Evolutionary conservation across 1,140 invertebrate species (phyloP), one percentile per base, ranked within the genome.

Genomic region (Drosophila guanche): DNA sequence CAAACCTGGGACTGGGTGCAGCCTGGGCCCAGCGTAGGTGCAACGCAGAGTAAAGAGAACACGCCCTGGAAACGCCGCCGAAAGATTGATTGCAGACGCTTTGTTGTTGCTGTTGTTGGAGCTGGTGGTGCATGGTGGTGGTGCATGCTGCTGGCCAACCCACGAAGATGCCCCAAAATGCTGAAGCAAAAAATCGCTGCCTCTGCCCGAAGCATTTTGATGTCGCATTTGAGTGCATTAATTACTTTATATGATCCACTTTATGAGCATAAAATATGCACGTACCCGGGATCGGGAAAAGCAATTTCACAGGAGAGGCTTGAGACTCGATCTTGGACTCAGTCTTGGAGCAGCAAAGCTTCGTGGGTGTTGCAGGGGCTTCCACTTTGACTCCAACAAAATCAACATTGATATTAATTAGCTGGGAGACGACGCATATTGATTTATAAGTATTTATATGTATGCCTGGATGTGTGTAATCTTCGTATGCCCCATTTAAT

Each of bases 161-260:
- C 79, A 84, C 80, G 76, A 85, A 66, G 78, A 53, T 78, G 61
- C 67, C 56, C 62, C 43, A 14, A 65, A 67, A 54, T 53, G 61
- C 40, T 65, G 46, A 54, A 20, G 16, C 16, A 65, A 63, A 66
- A 79, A 88, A 70, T 84, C 59, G 59, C 33, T 65, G 68, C 57
- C 45, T 20, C 40, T 16, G 58, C 86, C 76, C 76, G 20, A 29
- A 74, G 86, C 80, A 45, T 73, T 90, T 85, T 90, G 70, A 79
- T 90, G 86, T 90, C 86, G 86, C 86, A 90, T 90, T 90, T 89
- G 72, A 76, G 86, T 80, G 86, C 79, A 90, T 90, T 90, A 90
- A 90, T 90, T 90, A 90, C 86, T 90, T 89, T 84, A 89, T 84
- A 89, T 89, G 85, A 86, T 88, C 83, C 83, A 86, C 72, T 85